These are phyloP conservation scores for Mesocricetus auratus DNA, from an alignment of 2,113 vertebrate genomes.

Conservation along the genomic window DNA sequence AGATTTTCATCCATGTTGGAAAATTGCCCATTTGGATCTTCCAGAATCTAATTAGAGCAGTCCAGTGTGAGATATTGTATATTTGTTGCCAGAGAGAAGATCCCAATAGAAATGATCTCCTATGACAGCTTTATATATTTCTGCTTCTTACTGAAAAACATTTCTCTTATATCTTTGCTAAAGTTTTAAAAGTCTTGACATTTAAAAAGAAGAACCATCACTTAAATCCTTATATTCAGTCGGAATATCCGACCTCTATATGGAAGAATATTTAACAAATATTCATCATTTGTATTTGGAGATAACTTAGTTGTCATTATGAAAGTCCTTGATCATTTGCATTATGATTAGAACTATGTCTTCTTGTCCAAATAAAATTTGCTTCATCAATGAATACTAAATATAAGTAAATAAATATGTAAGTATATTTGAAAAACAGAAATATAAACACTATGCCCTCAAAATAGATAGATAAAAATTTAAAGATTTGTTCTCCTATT, in stretches of 20 bases:
- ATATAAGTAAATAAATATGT: slow-evolving; percentile 28
- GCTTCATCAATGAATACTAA: slow-evolving; percentile 20
- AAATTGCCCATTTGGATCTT: background rate
- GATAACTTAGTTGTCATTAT: slow-evolving; percentile 22
- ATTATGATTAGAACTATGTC: slow-evolving; percentile 42
- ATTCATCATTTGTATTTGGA: slow-evolving; percentile 11
- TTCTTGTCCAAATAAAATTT: slow-evolving; percentile 37
- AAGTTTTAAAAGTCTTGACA: slow-evolving; percentile 30
- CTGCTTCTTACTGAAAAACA: slow-evolving; percentile 47
- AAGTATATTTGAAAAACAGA: background rate
- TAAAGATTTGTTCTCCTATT: slow-evolving; percentile 1
- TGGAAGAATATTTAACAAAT: slow-evolving; percentile 28
- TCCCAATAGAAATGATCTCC: slow-evolving; percentile 21
- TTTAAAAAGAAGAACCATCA: slow-evolving; percentile 25
- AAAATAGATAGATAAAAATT: slow-evolving; percentile 23
- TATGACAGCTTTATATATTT: background rate
- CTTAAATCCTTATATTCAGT: slow-evolving; percentile 17
- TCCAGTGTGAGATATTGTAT: background rate
- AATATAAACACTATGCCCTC: background rate
- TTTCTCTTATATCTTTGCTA: background rate
- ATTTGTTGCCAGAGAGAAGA: slow-evolving; percentile 56
- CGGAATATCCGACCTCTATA: background rate
- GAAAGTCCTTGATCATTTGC: slow-evolving; percentile 26
- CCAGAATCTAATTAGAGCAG: background rate
- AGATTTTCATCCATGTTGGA: background rate